Evolutionary conservation across 2,888 invertebrate genomes (phyloP), one percentile per base, ranked within the genome.

Genomic region (Lottia scabra): DNA sequence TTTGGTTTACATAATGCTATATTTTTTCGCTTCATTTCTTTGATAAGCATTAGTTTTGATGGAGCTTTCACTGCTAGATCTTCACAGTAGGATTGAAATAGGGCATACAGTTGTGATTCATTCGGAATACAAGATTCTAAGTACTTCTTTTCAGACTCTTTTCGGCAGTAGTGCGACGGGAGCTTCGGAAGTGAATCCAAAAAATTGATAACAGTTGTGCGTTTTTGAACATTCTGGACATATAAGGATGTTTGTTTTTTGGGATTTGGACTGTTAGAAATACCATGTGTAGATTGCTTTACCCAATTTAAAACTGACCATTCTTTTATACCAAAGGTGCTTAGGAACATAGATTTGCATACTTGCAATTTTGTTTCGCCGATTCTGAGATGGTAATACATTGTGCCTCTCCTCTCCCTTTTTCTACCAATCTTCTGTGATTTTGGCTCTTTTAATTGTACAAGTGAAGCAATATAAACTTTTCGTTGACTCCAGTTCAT

Each of bases 91-190:
- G 15, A n/a, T 15, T 46, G 27, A 16, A 46, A 70, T 19, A 45
- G 65, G 6, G n/a, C 48, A 43, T 45, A 65, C 27, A 65, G 56
- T 43, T 27, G 26, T 12, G 48, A 16, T n/a, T n/a, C 19, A 23
- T 44, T 46, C n/a, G 46, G 15, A 13, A 65, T 46, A 26, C 10
- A 12, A 16, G 45, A 23, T 38, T 70, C 19, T 0, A 70, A 16
- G 65, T 65, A 70, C 46, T 56, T 16, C 19, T 48, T 70, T 12
- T 6, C 23, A 16, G 65, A 23, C 10, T 26, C 26, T 56, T 30
- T 19, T 8, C 48, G 46, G 46, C 65, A 70, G 27, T 70, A 70
- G 23, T 65, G 65, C n/a, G 65, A 70, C 23, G 65, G 70, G 16
- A 65, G 19, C 12, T 46, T 65, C 12, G 70, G 65, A 13, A 70